Base-by-base conservation (phyloP, 2,113 vertebrate species). In the Antennarius striatus region DNA sequence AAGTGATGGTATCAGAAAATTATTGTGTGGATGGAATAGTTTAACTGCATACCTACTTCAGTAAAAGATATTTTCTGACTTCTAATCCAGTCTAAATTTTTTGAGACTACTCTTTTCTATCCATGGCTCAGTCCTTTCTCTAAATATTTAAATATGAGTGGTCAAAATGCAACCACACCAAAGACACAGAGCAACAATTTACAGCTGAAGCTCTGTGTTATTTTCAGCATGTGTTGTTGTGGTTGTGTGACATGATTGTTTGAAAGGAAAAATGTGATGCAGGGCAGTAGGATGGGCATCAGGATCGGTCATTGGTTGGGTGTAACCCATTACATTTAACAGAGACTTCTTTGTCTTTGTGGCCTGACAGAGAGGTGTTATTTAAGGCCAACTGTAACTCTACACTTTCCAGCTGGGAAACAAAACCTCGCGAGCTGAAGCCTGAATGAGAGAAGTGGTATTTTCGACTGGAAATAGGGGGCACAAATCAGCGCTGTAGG, bases 291-390 rank as follows among this genome's bases (percentile, higher is more conserved):
- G 29, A 30, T 1, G 45, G 10, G 66, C 63, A 32, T 54, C 67
- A 47, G 50, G 49, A 56, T 68, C 69, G 47, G 40, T 68, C 63
- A 22, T 56, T 8, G 55, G 63, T 16, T 14, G 78, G 78, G 79
- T 62, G 79, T 72, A 73, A 56, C 74, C 56, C 81, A 56, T 69
- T 77, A 47, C 75, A 65, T 63, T 64, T 71, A 52, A 90, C 88
- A 88, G 77, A 59, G 79, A 63, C 15, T 51, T 66, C 83, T 90
- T 90, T 88, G 86, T 90, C 58, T 61, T 2, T 12, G 49, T 64
- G 42, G 60, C 48, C 71, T 60, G 30, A 67, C 82, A 82, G 32
- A 39, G 81, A 68, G 73, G 79, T 77, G 86, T 71, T 65, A 74
- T 80, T 84, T 65, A 22, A 55, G 69, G 53, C 52, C 42, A 36